Evolutionary conservation across 2,888 invertebrate genomes (phyloP).

Genomic region (Polyommatus iphigenia): DNA sequence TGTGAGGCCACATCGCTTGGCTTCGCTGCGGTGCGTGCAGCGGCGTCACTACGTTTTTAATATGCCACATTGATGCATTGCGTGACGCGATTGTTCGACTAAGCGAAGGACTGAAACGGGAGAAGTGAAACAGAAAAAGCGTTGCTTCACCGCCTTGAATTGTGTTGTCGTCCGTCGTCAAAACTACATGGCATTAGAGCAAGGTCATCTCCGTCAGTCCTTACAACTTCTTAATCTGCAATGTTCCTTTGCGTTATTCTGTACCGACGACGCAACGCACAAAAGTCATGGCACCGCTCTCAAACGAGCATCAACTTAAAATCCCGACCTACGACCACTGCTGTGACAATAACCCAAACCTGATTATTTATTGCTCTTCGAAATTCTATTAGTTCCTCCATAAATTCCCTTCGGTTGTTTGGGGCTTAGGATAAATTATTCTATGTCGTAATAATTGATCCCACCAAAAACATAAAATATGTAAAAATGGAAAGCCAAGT

Average conservation of each 20-base stretch:
- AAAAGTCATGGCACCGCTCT: background rate
- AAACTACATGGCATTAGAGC: too few species aligned
- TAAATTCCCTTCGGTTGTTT: background rate
- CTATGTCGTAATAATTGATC: too few species aligned
- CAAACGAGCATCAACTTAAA: background rate
- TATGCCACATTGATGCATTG: too few species aligned
- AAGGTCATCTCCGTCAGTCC: background rate
- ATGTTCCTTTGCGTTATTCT: background rate
- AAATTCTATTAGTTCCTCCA: background rate
- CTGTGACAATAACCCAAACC: background rate
- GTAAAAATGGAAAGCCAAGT: too few species aligned
- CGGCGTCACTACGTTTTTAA: background rate
- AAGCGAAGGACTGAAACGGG: too few species aligned
- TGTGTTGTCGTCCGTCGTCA: too few species aligned
- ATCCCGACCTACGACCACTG: background rate
- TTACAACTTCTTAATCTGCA: background rate
- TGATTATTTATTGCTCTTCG: background rate
- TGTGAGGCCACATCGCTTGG: background rate
- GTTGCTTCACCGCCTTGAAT: too few species aligned
- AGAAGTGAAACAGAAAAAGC: too few species aligned
- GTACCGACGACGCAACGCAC: background rate
- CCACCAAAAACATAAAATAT: too few species aligned
- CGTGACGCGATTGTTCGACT: too few species aligned
- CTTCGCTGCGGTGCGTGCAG: background rate
- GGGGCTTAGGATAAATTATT: too few species aligned